These are phyloP conservation scores for Amphiprion clarkii DNA, from an alignment of 2,797 vertebrate genomes.

Conservation along the genomic window DNA sequence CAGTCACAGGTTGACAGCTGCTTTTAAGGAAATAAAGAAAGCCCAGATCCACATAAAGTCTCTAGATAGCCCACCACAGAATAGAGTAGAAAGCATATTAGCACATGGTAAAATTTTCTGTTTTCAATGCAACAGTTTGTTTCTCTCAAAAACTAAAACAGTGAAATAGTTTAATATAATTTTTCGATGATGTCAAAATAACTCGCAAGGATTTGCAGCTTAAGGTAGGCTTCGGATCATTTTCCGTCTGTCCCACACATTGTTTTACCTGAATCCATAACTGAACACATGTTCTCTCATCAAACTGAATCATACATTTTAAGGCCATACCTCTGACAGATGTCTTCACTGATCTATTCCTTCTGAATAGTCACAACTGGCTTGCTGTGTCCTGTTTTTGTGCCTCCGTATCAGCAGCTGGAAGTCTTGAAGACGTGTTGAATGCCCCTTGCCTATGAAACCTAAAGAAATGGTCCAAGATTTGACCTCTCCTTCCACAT, in stretches of 20 bases:
- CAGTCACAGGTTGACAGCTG: neutral
- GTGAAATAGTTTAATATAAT: neutral
- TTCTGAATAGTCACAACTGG: neutral
- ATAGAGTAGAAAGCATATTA: neutral
- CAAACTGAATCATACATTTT: constrained; percentile 1
- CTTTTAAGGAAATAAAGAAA: neutral
- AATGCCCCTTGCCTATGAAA: constrained; percentile 20
- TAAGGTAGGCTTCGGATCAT: neutral
- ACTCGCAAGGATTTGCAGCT: neutral
- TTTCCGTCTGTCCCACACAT: neutral
- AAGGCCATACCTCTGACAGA: constrained; percentile 6
- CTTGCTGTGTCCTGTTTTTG: neutral
- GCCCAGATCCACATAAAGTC: neutral
- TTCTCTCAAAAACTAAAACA: neutral
- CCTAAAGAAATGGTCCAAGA: constrained; percentile 17
- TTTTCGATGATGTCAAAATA: constrained; percentile 7
- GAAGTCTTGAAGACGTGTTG: neutral
- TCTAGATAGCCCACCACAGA: neutral
- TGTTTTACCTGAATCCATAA: neutral
- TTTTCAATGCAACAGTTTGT: neutral
- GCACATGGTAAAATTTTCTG: neutral
- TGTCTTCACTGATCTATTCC: neutral
- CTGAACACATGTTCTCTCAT: neutral
- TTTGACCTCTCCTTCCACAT: constrained; percentile 52
- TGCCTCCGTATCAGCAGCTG: neutral